A percentile compares a stretch with the other conserved stretches of the same genome.
phyloP scores from a whole-genome alignment of 2,113 vertebrate species.

The Taxidea taxus region DNA sequence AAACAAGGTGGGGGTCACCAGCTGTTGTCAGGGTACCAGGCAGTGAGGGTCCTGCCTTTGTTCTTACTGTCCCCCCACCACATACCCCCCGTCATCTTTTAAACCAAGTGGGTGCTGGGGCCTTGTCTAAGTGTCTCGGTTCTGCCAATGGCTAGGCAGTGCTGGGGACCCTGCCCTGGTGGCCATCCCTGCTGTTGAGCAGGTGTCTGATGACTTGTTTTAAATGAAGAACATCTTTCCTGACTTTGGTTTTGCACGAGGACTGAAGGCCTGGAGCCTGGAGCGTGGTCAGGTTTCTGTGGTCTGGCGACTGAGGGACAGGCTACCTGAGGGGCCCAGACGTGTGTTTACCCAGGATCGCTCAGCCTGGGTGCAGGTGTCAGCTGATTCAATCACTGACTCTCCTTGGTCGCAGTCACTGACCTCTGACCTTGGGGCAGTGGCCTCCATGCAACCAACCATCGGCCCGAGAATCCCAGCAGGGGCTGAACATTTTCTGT shows the following conservation, averaged over 20 bases:
- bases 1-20: neutral
- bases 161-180: no score
- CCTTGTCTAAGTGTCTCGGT: neutral
- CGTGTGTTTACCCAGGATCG: accelerated
- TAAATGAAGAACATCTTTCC: neutral
- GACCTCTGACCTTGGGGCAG: neutral
- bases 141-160: neutral
- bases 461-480: accelerated
- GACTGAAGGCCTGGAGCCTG: accelerated
- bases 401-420: neutral
- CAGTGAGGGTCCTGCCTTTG: neutral
- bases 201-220: no score
- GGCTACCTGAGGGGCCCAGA: neutral
- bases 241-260: neutral
- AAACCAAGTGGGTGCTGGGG: neutral
- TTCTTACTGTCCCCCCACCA: neutral
- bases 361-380: neutral
- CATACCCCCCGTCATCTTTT: accelerated
- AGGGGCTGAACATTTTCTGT: neutral
- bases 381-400: neutral
- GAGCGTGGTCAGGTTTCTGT: accelerated
- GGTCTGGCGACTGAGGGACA: neutral
- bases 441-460: accelerated
- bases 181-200: accelerated
- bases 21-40: no score